Percentiles rank a stretch among this genome's conserved stretches.
Conservation (phyloP, 2,888 invertebrate genomes). For the Pycnomerus fuliginosus region DNA sequence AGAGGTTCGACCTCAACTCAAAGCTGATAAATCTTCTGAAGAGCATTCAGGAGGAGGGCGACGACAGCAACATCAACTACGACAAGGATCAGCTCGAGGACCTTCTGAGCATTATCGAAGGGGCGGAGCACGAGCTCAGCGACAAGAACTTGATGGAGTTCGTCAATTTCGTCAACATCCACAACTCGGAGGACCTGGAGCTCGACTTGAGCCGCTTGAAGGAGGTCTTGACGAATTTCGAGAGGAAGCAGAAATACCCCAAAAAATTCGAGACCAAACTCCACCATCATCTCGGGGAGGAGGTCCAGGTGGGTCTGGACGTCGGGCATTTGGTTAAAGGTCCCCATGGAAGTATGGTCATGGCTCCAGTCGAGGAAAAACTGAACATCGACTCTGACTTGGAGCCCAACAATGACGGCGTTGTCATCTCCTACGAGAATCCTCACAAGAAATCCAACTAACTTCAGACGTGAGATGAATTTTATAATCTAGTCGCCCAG, state of each 20-base stretch:
- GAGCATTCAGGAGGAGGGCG: slow-evolving; percentile 37
- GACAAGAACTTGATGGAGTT: slow-evolving; percentile 46
- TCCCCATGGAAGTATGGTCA: slow-evolving; percentile 58
- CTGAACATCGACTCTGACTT: slow-evolving; percentile 62
- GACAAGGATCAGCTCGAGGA: slow-evolving; percentile 44
- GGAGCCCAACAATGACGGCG: slow-evolving; percentile 61
- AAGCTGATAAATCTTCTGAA: slow-evolving; percentile 40
- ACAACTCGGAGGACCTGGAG: slow-evolving; percentile 44
- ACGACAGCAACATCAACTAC: slow-evolving; percentile 40
- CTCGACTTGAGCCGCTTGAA: slow-evolving; percentile 43
- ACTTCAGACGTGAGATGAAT: slow-evolving; percentile 9
- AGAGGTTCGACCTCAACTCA: slow-evolving; percentile 34
- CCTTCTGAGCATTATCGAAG: slow-evolving; percentile 42
- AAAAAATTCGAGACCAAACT: slow-evolving; percentile 31
- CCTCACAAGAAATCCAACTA: slow-evolving; percentile 18
- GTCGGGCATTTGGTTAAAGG: slow-evolving; percentile 55
- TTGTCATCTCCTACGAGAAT: slow-evolving; percentile 57
- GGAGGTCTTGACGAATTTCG: slow-evolving; percentile 43
- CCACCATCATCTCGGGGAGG: slow-evolving; percentile 49
- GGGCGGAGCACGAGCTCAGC: slow-evolving; percentile 35
- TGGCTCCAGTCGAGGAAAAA: slow-evolving; percentile 57
- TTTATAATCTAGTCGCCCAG: too few relatives aligned
- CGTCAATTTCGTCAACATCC: slow-evolving; percentile 46
- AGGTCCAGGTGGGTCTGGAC: slow-evolving; percentile 44
- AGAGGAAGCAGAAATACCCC: slow-evolving; percentile 36